These are phyloP conservation scores for Notocelia uddmanniana DNA, from an alignment of 2,888 invertebrate genomes.

Conservation along the genomic window DNA sequence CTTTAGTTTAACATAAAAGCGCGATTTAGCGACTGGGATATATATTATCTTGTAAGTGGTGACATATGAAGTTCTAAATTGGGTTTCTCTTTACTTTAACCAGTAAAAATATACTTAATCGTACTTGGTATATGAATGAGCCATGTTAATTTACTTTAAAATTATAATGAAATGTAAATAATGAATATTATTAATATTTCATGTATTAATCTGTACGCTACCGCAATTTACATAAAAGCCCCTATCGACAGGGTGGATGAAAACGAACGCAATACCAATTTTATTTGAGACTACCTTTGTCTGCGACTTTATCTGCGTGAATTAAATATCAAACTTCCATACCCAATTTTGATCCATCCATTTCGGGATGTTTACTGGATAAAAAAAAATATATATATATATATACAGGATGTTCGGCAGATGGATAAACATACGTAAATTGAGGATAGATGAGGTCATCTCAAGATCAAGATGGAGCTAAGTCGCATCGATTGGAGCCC, in stretches of 20 bases:
- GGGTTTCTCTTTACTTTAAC: not conserved
- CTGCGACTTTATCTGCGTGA: too few relatives aligned
- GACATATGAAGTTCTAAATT: conserved; percentile 23
- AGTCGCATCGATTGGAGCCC: too few relatives aligned
- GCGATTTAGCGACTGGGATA: conserved; percentile 32
- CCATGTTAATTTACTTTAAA: not conserved
- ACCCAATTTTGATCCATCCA: too few relatives aligned
- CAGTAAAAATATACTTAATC: not conserved
- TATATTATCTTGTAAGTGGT: conserved; percentile 22
- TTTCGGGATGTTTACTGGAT: too few relatives aligned
- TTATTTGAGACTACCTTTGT: not conserved
- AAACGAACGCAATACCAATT: too few relatives aligned
- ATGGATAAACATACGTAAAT: too few relatives aligned
- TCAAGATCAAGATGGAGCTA: too few relatives aligned
- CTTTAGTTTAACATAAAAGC: conserved; percentile 41
- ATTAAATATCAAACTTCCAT: too few relatives aligned
- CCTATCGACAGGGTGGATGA: not conserved
- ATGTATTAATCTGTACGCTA: not conserved
- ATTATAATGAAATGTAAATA: not conserved
- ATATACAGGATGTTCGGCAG: too few relatives aligned
- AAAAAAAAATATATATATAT: too few relatives aligned
- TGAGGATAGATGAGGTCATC: too few relatives aligned
- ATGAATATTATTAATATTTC: not conserved
- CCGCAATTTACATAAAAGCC: not conserved
- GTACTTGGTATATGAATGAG: not conserved